Conservation (phyloP, 1,140 invertebrate genomes). For the Drosophila kohkoa region DNA sequence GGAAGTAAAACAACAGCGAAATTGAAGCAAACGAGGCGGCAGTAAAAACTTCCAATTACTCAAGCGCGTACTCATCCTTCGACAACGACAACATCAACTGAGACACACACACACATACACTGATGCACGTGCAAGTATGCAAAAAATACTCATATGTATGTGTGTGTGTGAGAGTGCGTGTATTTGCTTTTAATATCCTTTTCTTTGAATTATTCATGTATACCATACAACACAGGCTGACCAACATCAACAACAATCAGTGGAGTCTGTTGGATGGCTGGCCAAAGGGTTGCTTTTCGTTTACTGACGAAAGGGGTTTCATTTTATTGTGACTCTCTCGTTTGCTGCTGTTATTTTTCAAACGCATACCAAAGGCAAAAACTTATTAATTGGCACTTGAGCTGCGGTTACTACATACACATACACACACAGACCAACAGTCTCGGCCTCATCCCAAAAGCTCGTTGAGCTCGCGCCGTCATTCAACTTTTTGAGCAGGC, state of each 20-base stretch:
- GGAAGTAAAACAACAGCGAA: conserved; percentile 45
- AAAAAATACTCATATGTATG: conserved; percentile 17
- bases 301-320: conserved; percentile 32
- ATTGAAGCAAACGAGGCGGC: conserved; percentile 79
- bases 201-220: conserved; percentile 80
- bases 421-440: conserved; percentile 5
- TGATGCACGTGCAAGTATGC: background rate
- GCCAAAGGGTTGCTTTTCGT: conserved; percentile 43
- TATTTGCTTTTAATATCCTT: conserved; percentile 80
- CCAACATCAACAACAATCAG: conserved; percentile 67
- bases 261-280: conserved; percentile 22
- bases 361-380: conserved; percentile 69
- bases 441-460: conserved; percentile 27
- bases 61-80: conserved; percentile 56
- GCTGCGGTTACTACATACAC: conserved; percentile 56
- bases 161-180: conserved; percentile 33
- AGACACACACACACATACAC: conserved; percentile 34
- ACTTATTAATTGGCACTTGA: conserved; percentile 83
- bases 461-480: conserved; percentile 41
- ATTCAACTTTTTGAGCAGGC: conserved; percentile 74
- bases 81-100: conserved; percentile 28
- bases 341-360: conserved; percentile 30
- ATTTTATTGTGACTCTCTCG: conserved; percentile 27
- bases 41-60: conserved; percentile 82
- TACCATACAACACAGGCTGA: conserved; percentile 56